A percentile compares a stretch with the other conserved stretches of the same genome.
Evolutionary conservation across 2,888 invertebrate species (phyloP).

Genomic region (Mythimna albipuncta): DNA sequence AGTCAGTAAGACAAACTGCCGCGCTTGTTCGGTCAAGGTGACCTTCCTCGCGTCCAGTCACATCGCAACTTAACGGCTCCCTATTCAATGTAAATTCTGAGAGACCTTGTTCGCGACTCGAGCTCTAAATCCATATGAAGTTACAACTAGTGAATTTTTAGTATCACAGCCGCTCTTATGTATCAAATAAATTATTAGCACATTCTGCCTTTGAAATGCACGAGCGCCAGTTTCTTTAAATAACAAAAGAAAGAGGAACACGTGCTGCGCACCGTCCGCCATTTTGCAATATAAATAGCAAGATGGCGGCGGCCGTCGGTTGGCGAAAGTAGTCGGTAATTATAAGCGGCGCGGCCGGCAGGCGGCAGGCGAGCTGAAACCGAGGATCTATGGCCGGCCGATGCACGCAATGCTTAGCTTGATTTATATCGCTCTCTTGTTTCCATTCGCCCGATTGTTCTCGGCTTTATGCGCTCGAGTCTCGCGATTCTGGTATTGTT

Average conservation of each 20-base stretch:
- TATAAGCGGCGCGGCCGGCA: constrained; percentile 80
- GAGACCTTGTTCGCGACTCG: constrained; percentile 76
- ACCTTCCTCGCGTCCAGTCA: constrained; percentile 83
- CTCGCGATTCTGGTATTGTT: constrained; percentile 86
- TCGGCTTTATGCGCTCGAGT: constrained; percentile 82
- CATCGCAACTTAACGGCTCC: constrained; percentile 82
- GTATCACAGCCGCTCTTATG: constrained; percentile 41
- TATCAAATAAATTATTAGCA: constrained; percentile 59
- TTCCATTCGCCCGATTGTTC: constrained; percentile 88
- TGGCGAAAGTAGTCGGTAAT: constrained; percentile 90
- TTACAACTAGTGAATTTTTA: constrained; percentile 52
- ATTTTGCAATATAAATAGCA: constrained; percentile 90
- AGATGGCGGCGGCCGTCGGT: constrained; percentile 87
- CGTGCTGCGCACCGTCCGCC: constrained; percentile 84
- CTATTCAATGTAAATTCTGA: constrained; percentile 87
- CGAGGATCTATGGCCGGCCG: constrained; percentile 86
- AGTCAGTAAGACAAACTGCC: constrained; percentile 73
- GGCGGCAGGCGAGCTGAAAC: constrained; percentile 83
- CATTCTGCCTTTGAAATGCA: constrained; percentile 68
- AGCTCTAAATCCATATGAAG: constrained; percentile 70
- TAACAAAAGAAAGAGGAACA: constrained; percentile 85
- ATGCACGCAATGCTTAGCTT: constrained; percentile 88
- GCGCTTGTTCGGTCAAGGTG: constrained; percentile 85
- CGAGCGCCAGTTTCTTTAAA: constrained; percentile 73
- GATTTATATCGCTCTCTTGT: constrained; percentile 89